These are phyloP conservation scores for Drosophila paranaensis DNA, from an alignment of 2,888 invertebrate species.

Conservation along the genomic window DNA sequence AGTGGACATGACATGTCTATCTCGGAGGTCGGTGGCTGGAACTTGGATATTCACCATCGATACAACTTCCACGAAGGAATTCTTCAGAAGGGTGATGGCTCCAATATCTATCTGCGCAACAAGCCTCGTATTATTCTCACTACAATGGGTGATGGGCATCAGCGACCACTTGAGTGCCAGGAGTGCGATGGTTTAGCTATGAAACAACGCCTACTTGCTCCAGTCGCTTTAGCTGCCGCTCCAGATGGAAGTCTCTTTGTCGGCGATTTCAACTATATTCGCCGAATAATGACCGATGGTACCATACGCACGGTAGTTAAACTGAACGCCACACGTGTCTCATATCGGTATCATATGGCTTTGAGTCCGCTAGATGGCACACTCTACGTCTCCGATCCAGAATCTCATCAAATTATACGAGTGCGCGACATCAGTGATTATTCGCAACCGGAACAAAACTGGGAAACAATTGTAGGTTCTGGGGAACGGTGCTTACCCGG, in stretches of 20 bases:
- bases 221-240: conserved; percentile 95
- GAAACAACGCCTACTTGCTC: conserved; percentile 93
- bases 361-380: conserved; percentile 96
- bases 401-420: conserved; percentile 96
- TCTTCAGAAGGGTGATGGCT: conserved; percentile 98
- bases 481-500: conserved; percentile 97
- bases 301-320: conserved; percentile 85
- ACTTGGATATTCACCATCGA: conserved; percentile 98
- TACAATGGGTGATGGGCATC: conserved; percentile 96
- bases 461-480: conserved; percentile 97
- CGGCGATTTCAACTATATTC: conserved; percentile 97
- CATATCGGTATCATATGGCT: conserved; percentile 98
- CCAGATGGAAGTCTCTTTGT: conserved; percentile 97
- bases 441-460: conserved; percentile 94
- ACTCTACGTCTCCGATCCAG: conserved; percentile 97
- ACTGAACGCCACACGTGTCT: conserved; percentile 94
- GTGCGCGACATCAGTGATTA: conserved; percentile 93
- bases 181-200: conserved; percentile 92
- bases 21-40: conserved; percentile 99
- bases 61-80: conserved; percentile 99
- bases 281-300: conserved; percentile 94
- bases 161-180: conserved; percentile 93
- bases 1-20: conserved; percentile 99
- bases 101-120: conserved; percentile 96
- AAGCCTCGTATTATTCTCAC: conserved; percentile 96